Evolutionary conservation across 2,888 invertebrate genomes (phyloP), one percentile per base, ranked within the genome.

Genomic region (Agonopterix subpropinquella): DNA sequence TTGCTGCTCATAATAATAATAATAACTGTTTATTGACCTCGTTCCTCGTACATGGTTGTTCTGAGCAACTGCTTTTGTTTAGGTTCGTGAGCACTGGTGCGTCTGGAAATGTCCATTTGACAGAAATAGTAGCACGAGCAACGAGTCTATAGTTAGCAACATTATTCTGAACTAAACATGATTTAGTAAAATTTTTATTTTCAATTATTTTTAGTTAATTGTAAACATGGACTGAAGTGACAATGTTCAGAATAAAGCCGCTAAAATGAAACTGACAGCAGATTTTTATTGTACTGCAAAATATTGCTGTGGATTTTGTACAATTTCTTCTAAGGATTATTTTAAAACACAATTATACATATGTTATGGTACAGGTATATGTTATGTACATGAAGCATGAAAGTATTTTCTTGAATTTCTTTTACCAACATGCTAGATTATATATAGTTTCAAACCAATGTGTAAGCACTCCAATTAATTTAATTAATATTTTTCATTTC

Each of bases 351-450:
- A 39, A 39, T 67, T 69, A 70, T 49, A 43, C 36, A 42, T 49
- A 70, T 69, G 70, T 73, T 80, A 79, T 69, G 77, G 72, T 80
- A 76, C 73, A 63, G 62, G 65, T 65, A 64, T 68, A 68, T 67
- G 66, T 28, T 74, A 77, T 72, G 58, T 64, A 73, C 84, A 85
- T 86, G 86, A 86, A 86, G 86, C 86, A 85, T 84, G 73, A 84
- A 86, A 86, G 86, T 86, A 85, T 85, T 81, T 73, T 69, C 67
- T 62, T 59, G 11, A 8, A 8, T 43, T 42, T 51, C 55, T 51
- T 56, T 57, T 47, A 51, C 53, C 47, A 50, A 50, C 53, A 42
- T 42, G 47, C 28, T 28, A 28, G 28, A 28, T 28, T 28, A 28
- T 28, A 28, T 28, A 28, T 28, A 28, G 28, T 28, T 28, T 28